Conservation (phyloP, 2,888 invertebrate genomes). For the Thumatha senex region DNA sequence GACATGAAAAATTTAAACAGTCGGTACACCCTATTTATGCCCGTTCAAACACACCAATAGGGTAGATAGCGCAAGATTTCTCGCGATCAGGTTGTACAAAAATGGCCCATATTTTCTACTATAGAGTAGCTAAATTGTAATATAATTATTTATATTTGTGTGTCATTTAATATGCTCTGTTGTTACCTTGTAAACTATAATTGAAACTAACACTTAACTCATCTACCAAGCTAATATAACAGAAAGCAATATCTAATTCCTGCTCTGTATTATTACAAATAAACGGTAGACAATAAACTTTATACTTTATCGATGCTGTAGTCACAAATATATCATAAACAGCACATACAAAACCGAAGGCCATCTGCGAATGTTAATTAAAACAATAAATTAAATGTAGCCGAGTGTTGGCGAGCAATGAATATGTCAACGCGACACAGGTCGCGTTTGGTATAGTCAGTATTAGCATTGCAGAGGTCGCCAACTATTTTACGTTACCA, state of each 20-base stretch:
- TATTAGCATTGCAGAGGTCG: constrained; percentile 64
- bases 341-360: constrained; percentile 56
- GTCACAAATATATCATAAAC: constrained; percentile 56
- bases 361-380: constrained; percentile 63
- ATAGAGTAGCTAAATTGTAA: no score
- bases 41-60: no score
- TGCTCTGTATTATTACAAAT: not conserved
- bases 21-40: no score
- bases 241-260: not conserved
- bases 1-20: no score
- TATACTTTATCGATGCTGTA: constrained; percentile 40
- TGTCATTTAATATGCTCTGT: no score
- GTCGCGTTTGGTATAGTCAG: constrained; percentile 43
- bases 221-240: no score
- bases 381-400: constrained; percentile 67
- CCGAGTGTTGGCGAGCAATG: constrained; percentile 60
- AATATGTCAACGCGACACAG: constrained; percentile 65
- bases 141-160: no score
- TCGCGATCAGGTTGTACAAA: no score
- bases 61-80: no score
- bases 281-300: constrained; percentile 9
- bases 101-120: no score
- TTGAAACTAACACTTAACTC: no score
- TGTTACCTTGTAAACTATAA: no score
- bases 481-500: constrained; percentile 57